phyloP scores from a whole-genome alignment of 2,113 vertebrate genomes.

The Pica pica region DNA sequence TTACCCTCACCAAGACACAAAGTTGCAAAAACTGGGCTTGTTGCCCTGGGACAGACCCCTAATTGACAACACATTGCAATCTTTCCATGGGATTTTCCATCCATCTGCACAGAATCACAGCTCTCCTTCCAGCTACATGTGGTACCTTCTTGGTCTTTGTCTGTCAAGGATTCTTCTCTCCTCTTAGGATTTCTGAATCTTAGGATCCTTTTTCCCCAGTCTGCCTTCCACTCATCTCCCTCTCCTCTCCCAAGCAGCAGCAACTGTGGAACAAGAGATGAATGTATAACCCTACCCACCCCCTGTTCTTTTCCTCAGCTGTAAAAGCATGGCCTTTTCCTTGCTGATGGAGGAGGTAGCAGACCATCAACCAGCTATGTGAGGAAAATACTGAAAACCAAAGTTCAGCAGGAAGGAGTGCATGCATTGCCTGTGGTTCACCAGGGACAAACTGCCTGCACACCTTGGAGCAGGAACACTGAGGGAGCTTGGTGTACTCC shows the following conservation, averaged over 20 bases:
- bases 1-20: not conserved
- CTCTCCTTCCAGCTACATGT: not conserved
- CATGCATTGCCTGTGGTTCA: not conserved
- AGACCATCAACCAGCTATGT: not conserved
- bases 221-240: not conserved
- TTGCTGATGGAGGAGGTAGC: not conserved
- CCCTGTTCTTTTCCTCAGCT: accelerated
- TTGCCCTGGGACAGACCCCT: not conserved
- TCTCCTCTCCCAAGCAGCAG: not conserved
- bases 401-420: not conserved
- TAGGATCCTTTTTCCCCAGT: not conserved
- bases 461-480: not conserved
- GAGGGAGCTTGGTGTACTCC: not conserved
- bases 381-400: not conserved
- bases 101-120: not conserved
- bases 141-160: not conserved
- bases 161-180: not conserved
- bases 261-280: not conserved
- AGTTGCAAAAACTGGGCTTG: not conserved
- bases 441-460: not conserved
- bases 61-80: not conserved
- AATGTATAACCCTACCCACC: not conserved
- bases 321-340: not conserved
- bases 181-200: not conserved
- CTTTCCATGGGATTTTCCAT: not conserved